Conservation (phyloP, 2,797 vertebrate genomes). For the Tenualosa ilisha region DNA sequence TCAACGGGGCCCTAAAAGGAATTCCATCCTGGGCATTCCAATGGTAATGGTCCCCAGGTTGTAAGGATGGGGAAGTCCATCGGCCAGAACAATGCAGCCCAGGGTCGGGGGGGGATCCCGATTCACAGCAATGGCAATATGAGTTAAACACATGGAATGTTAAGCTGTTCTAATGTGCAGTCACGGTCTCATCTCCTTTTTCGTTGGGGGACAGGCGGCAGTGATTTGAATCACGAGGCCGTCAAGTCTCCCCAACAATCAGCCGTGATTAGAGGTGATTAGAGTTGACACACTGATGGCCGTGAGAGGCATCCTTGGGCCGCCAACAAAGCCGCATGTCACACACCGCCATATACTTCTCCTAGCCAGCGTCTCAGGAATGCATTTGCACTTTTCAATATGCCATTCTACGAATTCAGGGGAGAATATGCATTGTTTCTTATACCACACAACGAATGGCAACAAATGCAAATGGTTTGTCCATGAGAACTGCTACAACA, state of each 20-base stretch:
- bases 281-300: conserved; percentile 74
- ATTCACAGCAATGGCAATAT: conserved; percentile 67
- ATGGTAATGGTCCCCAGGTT: conserved; percentile 64
- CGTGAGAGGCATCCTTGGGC: conserved; percentile 74
- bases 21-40: conserved; percentile 75
- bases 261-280: conserved; percentile 71
- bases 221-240: conserved; percentile 76
- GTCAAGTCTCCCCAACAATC: conserved; percentile 67
- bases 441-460: conserved; percentile 59
- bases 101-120: conserved; percentile 67
- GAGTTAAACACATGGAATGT: conserved; percentile 77
- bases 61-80: conserved; percentile 57
- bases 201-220: neutral
- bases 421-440: conserved; percentile 69
- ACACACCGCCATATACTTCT: conserved; percentile 74
- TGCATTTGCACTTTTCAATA: conserved; percentile 65
- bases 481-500: conserved; percentile 69
- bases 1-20: conserved; percentile 72
- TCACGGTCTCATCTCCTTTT: conserved; percentile 67
- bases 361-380: conserved; percentile 68
- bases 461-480: conserved; percentile 63
- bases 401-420: conserved; percentile 65
- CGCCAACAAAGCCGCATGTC: conserved; percentile 75
- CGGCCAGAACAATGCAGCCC: conserved; percentile 69
- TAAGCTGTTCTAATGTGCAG: conserved; percentile 77